Evolutionary conservation across 2,888 invertebrate species (phyloP), one percentile per base, ranked within the genome.

Genomic region (Ophraella communa): DNA sequence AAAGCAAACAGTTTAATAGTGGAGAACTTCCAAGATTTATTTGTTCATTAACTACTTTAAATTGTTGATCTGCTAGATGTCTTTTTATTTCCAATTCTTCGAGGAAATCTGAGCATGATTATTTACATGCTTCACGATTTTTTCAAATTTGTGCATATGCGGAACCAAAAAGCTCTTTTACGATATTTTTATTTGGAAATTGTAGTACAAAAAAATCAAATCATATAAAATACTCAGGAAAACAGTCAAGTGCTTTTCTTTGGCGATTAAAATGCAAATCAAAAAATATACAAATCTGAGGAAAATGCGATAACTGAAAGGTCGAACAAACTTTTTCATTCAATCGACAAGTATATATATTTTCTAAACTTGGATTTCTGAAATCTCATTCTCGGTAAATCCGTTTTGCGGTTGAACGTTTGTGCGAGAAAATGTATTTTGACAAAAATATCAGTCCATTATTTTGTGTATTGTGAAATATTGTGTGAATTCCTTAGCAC

Each of bases 191-290:
- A n/a, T n/a, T n/a, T n/a, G n/a, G n/a, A n/a, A n/a, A n/a, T n/a
- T n/a, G n/a, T n/a, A n/a, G n/a, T n/a, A n/a, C n/a, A n/a, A n/a
- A n/a, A n/a, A n/a, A n/a, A n/a, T n/a, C n/a, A n/a, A n/a, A n/a
- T n/a, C n/a, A n/a, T n/a, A n/a, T n/a, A n/a, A n/a, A n/a, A n/a
- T n/a, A n/a, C n/a, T n/a, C n/a, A n/a, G n/a, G n/a, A n/a, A n/a
- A n/a, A n/a, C n/a, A n/a, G n/a, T 44, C 14, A 64, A 33, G 54
- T 59, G 59, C 59, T 54, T 20, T 64, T 49, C 53, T 49, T 39
- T 23, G 21, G 17, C 54, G 59, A 64, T 59, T 54, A 59, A 64
- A 64, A 64, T 64, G 64, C 45, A 64, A 53, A 64, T 58, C 23
- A 30, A 51, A 53, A 58, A 42, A 53, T 47, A 54, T 64, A 42